Base-by-base conservation (phyloP, 2,888 invertebrate genomes). In the Dicyrtoma fusca region DNA sequence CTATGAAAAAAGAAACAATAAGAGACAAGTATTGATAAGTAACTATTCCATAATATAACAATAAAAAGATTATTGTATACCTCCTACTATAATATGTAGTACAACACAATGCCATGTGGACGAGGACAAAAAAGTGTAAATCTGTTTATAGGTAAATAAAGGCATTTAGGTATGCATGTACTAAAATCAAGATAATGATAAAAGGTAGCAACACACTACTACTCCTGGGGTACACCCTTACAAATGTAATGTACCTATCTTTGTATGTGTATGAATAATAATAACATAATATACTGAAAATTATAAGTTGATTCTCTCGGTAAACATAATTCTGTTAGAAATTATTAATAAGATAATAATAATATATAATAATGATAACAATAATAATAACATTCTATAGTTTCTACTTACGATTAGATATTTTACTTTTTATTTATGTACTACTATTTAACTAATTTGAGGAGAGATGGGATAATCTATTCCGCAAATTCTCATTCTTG, bases 401-500 rank as follows among this genome's bases (percentile, higher is more conserved):
- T 59, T 59, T 26, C 13, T 26, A 23, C 25, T 10, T 59, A 26
- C 26, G 25, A 26, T 42, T 44, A 44, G 14, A 17, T 42, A 13
- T 59, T 59, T 59, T 34, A 17, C 42, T 34, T 3, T 34, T 25
- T 11, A 19, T 19, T 61, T 44, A 19, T 17, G 8, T 17, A 63
- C 19, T 44, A 44, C n/a, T 63, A 45, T 44, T n/a, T 34, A 19
- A n/a, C 14, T 59, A 45, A 69, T 61, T 53, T 55, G 53, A 34
- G 5, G 71, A 26, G 21, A 71, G 44, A 45, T 42, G 49, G 13
- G 71, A 63, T 66, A 66, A 23, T 47, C 65, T 72, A 65, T 59
- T 66, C 42, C 66, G 42, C 61, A 72, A 72, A 72, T 45, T 65
- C 11, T 72, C 72, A 61, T 72, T 72, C 25, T 47, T 72, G 49